Evolutionary conservation across 2,113 vertebrate species (phyloP).

Genomic region (Bos indicus): DNA sequence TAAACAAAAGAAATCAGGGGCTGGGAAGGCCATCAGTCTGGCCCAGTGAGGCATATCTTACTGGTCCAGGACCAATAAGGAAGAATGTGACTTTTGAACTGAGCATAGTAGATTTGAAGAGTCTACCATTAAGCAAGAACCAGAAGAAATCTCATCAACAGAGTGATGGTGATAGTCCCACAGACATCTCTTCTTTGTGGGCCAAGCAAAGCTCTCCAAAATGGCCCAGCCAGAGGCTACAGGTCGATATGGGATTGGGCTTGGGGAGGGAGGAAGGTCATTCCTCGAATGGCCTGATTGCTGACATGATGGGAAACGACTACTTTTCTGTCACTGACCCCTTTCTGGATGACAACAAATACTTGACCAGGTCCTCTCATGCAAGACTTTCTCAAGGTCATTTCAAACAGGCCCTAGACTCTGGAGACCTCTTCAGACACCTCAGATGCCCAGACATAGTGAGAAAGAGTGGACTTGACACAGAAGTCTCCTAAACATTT

Average conservation of each 20-base stretch:
- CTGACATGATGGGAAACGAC: neutral
- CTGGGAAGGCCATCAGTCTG: neutral
- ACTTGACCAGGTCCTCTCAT: slow-evolving; percentile 61
- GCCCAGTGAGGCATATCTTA: neutral
- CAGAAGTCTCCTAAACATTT: slow-evolving; percentile 63
- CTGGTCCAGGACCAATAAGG: neutral
- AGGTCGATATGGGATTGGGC: neutral
- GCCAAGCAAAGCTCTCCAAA: neutral
- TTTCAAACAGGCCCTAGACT: slow-evolving; percentile 59
- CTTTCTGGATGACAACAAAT: slow-evolving; percentile 65
- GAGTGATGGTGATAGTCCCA: neutral
- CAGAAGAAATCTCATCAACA: neutral
- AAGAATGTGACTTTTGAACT: neutral
- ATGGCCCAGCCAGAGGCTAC: neutral
- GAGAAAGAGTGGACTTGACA: neutral
- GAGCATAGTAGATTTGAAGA: neutral
- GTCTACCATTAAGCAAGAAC: neutral
- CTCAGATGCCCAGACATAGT: slow-evolving; percentile 36
- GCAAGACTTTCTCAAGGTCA: slow-evolving; percentile 68
- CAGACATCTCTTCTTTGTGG: neutral
- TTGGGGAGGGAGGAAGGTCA: neutral
- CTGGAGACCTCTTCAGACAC: slow-evolving; percentile 40
- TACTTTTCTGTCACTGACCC: neutral
- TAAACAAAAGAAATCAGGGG: neutral
- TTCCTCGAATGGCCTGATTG: neutral